A percentile compares a stretch with the other conserved stretches of the same genome.
These are phyloP conservation scores for Argyresthia albistria DNA, from an alignment of 2,888 invertebrate species.

Conservation along the genomic window DNA sequence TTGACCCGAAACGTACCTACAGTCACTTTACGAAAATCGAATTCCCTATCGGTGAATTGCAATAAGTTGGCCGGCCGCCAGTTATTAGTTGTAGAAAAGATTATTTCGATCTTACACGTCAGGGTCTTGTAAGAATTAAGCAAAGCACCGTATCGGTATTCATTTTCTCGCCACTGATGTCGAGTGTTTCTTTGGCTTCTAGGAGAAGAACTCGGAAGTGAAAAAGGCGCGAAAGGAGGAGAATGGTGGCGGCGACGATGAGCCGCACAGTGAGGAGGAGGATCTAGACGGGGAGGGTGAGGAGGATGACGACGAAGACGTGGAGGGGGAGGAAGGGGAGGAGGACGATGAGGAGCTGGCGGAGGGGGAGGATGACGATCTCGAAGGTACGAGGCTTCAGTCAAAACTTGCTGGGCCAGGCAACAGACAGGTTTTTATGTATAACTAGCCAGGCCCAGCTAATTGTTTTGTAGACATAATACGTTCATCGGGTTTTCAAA, in stretches of 20 bases:
- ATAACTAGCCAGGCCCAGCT: no score
- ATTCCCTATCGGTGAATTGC: conserved; percentile 7
- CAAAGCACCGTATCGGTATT: background rate
- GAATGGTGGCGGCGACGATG: conserved; percentile 78
- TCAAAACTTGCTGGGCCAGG: background rate
- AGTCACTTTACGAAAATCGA: conserved; percentile 19
- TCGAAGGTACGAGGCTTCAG: conserved; percentile 71
- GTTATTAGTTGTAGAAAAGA: conserved; percentile 24
- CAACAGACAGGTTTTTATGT: no score
- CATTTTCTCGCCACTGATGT: conserved; percentile 7
- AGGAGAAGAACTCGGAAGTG: conserved; percentile 82
- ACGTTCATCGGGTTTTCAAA: no score
- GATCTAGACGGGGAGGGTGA: conserved; percentile 76
- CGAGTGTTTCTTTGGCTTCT: conserved; percentile 13
- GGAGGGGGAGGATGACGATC: conserved; percentile 77
- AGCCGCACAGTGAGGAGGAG: conserved; percentile 75
- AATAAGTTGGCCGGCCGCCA: conserved; percentile 42
- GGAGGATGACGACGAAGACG: conserved; percentile 76
- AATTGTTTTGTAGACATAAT: no score
- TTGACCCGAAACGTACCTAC: conserved; percentile 25
- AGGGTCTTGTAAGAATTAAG: conserved; percentile 12
- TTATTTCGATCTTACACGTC: conserved; percentile 28
- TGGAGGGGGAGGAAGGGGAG: conserved; percentile 73
- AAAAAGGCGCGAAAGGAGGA: conserved; percentile 88
- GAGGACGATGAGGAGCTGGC: conserved; percentile 76